phyloP scores from a whole-genome alignment of 2,113 vertebrate species.

The Albula glossodonta region DNA sequence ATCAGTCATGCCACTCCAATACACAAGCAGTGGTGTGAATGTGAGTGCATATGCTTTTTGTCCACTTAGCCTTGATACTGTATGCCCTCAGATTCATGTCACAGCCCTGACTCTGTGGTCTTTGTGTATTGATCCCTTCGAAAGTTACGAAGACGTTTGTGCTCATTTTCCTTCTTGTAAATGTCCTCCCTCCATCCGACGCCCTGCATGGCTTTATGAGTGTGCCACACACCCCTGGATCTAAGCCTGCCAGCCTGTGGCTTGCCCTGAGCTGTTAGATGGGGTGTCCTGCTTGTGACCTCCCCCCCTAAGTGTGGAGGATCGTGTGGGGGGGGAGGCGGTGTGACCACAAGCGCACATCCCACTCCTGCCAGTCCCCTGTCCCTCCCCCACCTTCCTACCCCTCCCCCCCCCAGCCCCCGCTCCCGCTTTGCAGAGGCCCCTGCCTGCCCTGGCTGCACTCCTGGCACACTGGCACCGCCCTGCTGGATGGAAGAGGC shows the following conservation, averaged over 20 bases:
- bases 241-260: background rate
- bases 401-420: slow-evolving; percentile 12
- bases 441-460: slow-evolving; percentile 64
- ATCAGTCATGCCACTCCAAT: slow-evolving; percentile 1
- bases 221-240: slow-evolving; percentile 20
- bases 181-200: slow-evolving; percentile 32
- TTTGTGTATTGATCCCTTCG: background rate
- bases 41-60: background rate
- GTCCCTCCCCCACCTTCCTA: slow-evolving; percentile 1
- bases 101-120: background rate
- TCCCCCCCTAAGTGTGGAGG: background rate
- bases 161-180: background rate
- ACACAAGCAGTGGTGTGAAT: background rate
- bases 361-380: slow-evolving; percentile 32
- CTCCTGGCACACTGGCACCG: slow-evolving; percentile 67
- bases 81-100: background rate
- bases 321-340: background rate
- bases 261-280: slow-evolving; percentile 3
- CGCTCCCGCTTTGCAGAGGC: slow-evolving; percentile 62
- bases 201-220: slow-evolving; percentile 55
- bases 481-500: slow-evolving; percentile 73
- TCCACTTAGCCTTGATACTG: background rate
- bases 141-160: background rate
- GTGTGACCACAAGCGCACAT: background rate
- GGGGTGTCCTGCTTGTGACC: background rate